A percentile compares a stretch with the other conserved stretches of the same genome.
Conservation (phyloP, 2,888 invertebrate genomes). For the Drosophila mayaguana region DNA sequence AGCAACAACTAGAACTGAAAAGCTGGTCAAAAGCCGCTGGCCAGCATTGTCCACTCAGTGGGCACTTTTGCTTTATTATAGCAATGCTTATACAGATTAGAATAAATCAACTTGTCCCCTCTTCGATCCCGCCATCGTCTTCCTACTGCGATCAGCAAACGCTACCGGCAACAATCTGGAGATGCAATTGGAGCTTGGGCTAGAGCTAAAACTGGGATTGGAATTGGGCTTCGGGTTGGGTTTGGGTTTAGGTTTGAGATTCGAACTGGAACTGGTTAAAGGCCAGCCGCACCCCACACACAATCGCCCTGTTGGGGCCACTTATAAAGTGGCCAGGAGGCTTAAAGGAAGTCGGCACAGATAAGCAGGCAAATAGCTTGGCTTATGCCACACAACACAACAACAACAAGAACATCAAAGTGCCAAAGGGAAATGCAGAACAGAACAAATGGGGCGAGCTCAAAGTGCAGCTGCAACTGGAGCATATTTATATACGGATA, state of each 20-base stretch:
- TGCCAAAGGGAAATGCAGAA: slow-evolving; percentile 17
- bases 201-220: slow-evolving; percentile 9
- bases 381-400: slow-evolving; percentile 18
- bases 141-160: slow-evolving; percentile 55
- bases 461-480: slow-evolving; percentile 19
- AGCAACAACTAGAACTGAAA: slow-evolving; percentile 19
- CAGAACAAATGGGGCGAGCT: background rate
- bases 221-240: slow-evolving; percentile 5
- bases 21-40: slow-evolving; percentile 64
- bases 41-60: slow-evolving; percentile 74
- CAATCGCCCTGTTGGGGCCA: slow-evolving; percentile 34
- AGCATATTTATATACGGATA: slow-evolving; percentile 6
- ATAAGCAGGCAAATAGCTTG: slow-evolving; percentile 68
- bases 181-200: slow-evolving; percentile 46
- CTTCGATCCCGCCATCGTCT: slow-evolving; percentile 16
- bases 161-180: slow-evolving; percentile 72
- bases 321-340: slow-evolving; percentile 54
- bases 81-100: slow-evolving; percentile 80
- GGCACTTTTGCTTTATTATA: slow-evolving; percentile 79
- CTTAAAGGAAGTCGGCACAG: slow-evolving; percentile 66
- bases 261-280: slow-evolving; percentile 22
- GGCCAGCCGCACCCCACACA: slow-evolving; percentile 57
- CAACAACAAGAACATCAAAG: slow-evolving; percentile 2
- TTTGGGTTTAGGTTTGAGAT: slow-evolving; percentile 1
- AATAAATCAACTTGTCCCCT: slow-evolving; percentile 72